Conservation (phyloP, 2,888 invertebrate species). For the Zygaena filipendulae region DNA sequence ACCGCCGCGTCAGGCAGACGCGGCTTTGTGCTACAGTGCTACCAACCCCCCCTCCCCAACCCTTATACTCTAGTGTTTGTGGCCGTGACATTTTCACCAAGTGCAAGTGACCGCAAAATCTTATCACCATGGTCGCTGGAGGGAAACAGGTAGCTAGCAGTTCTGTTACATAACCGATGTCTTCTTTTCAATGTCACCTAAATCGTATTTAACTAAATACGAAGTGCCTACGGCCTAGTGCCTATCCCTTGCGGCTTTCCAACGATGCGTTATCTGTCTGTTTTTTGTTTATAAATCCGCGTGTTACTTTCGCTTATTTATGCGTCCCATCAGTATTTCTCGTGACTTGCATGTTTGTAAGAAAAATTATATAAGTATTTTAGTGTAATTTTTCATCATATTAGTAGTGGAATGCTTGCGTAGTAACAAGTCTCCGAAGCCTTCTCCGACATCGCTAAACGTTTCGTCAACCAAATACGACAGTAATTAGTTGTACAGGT, state of each 20-base stretch:
- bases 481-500: constrained; percentile 27
- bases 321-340: too few species aligned
- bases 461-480: constrained; percentile 33
- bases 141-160: constrained; percentile 61
- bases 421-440: constrained; percentile 31
- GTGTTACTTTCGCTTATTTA: too few species aligned
- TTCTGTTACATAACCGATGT: too few species aligned
- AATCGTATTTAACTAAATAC: too few species aligned
- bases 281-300: too few species aligned
- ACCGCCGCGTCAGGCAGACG: constrained; percentile 64
- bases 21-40: constrained; percentile 46
- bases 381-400: too few species aligned
- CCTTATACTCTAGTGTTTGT: constrained; percentile 26
- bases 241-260: too few species aligned
- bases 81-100: constrained; percentile 38
- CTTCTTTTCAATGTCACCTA: too few species aligned
- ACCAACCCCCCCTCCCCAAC: constrained; percentile 22
- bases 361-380: too few species aligned
- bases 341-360: too few species aligned
- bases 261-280: too few species aligned
- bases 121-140: constrained; percentile 60
- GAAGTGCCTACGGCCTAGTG: too few species aligned
- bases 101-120: constrained; percentile 38
- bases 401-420: constrained; percentile 20
- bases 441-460: constrained; percentile 19